Evolutionary conservation across 2,113 vertebrate genomes (phyloP).

Genomic region (Rutilus rutilus): DNA sequence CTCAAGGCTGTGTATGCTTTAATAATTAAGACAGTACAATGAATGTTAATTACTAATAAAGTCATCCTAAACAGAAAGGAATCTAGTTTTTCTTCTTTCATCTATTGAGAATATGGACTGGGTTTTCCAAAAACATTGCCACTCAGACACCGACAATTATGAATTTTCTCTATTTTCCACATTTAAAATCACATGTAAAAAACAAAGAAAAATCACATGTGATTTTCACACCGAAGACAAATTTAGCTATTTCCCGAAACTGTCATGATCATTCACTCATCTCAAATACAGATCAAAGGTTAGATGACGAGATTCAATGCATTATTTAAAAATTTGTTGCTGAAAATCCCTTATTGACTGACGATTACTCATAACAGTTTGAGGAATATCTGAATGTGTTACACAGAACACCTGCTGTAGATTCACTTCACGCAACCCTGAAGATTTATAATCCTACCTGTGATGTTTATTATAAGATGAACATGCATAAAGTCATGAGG

Average conservation of each 20-base stretch:
- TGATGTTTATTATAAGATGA: slow-evolving; percentile 43
- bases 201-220: too few species aligned
- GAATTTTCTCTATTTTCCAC: background rate
- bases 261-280: background rate
- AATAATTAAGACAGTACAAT: background rate
- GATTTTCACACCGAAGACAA: background rate
- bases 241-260: background rate
- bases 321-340: background rate
- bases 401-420: background rate
- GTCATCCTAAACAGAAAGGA: background rate
- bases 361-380: background rate
- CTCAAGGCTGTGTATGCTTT: background rate
- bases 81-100: background rate
- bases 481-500: slow-evolving; percentile 47
- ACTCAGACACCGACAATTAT: background rate
- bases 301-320: background rate
- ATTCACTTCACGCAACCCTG: slow-evolving; percentile 1
- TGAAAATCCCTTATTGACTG: background rate
- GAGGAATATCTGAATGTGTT: background rate
- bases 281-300: too few species aligned
- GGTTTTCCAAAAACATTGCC: background rate
- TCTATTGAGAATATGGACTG: background rate
- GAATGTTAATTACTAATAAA: background rate
- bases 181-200: background rate
- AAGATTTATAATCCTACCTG: slow-evolving; percentile 1